These are phyloP conservation scores for Ailuropoda melanoleuca DNA, from an alignment of 2,113 vertebrate species.

Conservation along the genomic window DNA sequence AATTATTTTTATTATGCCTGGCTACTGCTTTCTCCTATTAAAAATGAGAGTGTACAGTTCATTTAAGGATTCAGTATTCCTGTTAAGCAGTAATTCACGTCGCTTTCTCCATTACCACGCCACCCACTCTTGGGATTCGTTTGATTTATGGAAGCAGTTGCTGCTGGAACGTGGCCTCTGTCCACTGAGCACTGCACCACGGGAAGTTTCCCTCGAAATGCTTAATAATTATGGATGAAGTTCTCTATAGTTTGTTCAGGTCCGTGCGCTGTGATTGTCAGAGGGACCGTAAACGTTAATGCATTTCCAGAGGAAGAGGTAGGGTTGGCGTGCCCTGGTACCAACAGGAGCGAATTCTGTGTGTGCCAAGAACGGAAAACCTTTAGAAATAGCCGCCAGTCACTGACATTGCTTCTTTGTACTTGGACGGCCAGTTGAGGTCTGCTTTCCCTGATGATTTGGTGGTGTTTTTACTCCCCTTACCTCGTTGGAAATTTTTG, in stretches of 20 bases:
- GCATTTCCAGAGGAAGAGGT: not conserved
- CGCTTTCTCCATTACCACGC: slow-evolving; percentile 53
- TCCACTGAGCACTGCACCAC: not conserved
- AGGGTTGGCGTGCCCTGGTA: not conserved
- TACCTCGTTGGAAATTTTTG: not conserved
- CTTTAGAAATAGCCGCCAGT: rapidly evolving
- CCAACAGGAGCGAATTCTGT: too few relatives aligned
- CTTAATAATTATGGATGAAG: slow-evolving; percentile 49
- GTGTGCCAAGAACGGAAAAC: not conserved
- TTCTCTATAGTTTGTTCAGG: slow-evolving; percentile 50
- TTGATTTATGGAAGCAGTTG: slow-evolving; percentile 70
- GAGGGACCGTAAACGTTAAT: not conserved
- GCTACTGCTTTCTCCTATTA: slow-evolving; percentile 81
- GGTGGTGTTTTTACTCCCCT: too few relatives aligned
- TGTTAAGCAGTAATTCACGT: slow-evolving; percentile 73
- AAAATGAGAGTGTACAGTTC: slow-evolving; percentile 81
- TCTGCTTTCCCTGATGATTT: not conserved
- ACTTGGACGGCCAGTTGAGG: too few relatives aligned
- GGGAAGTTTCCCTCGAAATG: not conserved
- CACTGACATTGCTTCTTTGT: rapidly evolving
- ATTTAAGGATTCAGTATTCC: slow-evolving; percentile 84
- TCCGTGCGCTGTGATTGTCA: not conserved
- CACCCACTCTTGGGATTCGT: slow-evolving; percentile 38
- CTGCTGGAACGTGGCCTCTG: not conserved
- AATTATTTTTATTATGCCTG: slow-evolving; percentile 84